A percentile compares a stretch with the other conserved stretches of the same genome.
Conservation (phyloP, 2,888 invertebrate species). For the Zygogramma bicolorata region DNA sequence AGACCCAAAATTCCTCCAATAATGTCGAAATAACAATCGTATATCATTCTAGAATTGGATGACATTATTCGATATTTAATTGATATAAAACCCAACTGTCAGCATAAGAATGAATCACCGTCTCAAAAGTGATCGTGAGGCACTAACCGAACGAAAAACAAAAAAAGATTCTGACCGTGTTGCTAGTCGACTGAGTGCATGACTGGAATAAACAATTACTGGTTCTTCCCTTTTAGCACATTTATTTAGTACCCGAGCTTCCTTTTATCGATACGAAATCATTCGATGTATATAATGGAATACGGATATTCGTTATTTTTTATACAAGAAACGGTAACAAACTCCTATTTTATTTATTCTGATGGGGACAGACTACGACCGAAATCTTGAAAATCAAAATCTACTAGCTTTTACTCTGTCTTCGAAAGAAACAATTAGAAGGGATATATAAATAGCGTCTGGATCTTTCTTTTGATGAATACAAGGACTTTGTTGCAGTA, state of each 20-base stretch:
- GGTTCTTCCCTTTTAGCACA: not conserved
- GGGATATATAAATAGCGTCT: too few species aligned
- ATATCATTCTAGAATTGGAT: not conserved
- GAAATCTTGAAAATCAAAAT: too few species aligned
- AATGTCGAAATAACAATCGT: not conserved
- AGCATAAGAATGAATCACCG: conserved; percentile 33
- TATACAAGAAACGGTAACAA: too few species aligned
- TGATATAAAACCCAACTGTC: conserved; percentile 37
- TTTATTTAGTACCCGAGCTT: not conserved
- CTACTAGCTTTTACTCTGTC: too few species aligned
- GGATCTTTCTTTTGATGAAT: too few species aligned
- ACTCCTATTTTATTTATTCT: too few species aligned
- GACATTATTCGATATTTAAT: conserved; percentile 25
- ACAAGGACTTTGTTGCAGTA: too few species aligned
- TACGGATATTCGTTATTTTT: not conserved
- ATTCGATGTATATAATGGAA: not conserved
- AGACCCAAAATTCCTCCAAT: not conserved
- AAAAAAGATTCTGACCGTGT: conserved; percentile 32
- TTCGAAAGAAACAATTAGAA: too few species aligned
- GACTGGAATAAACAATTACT: conserved; percentile 35
- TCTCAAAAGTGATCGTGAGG: conserved; percentile 28
- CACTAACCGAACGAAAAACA: conserved; percentile 29
- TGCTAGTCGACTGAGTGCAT: conserved; percentile 35
- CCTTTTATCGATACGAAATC: not conserved
- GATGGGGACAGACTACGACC: too few species aligned